Evolutionary conservation across 2,113 vertebrate genomes (phyloP).

Genomic region (Dolichotis patagonum): DNA sequence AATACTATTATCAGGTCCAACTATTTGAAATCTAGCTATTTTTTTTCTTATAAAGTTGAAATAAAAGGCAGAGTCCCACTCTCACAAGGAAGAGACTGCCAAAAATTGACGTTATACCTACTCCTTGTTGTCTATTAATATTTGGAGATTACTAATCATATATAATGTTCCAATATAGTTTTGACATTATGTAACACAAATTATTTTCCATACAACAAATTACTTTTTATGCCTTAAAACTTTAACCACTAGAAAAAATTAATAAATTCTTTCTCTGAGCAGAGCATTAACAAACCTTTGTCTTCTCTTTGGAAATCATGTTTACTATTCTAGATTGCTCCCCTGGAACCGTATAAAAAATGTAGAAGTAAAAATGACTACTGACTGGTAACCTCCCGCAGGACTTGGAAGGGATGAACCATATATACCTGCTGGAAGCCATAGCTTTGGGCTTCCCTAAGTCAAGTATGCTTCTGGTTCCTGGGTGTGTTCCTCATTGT

Average conservation of each 20-base stretch:
- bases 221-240: not conserved
- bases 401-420: not conserved
- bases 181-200: not conserved
- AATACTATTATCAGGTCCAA: not conserved
- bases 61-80: not conserved
- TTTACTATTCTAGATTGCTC: not conserved
- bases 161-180: not conserved
- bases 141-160: not conserved
- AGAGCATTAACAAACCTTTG: not conserved
- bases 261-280: not conserved
- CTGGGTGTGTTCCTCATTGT: not conserved
- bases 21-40: not conserved
- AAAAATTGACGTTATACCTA: not conserved
- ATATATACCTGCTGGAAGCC: not conserved
- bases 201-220: conserved; percentile 25
- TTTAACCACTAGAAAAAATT: not conserved
- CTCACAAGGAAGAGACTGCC: not conserved
- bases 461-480: not conserved
- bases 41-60: not conserved
- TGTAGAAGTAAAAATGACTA: not conserved
- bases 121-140: not conserved
- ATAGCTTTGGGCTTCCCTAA: not conserved
- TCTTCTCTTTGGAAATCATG: not conserved
- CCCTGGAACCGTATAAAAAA: not conserved
- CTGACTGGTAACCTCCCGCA: not conserved